Conservation (phyloP, 2,797 vertebrate genomes). For the Cyprinella venusta region DNA sequence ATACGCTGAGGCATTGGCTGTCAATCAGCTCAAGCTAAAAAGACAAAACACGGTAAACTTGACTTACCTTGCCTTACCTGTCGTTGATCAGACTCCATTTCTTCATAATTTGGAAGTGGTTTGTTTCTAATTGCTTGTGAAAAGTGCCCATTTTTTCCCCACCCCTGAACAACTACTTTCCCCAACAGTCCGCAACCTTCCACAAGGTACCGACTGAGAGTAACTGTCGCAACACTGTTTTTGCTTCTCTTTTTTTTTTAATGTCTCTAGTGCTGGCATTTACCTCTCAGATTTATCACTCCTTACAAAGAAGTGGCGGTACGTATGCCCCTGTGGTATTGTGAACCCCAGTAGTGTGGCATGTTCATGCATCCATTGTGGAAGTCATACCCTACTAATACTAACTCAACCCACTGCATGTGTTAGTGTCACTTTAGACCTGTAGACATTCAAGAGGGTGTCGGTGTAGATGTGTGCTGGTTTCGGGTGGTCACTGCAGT, state of each 20-base stretch:
- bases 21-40: slow-evolving; percentile 90
- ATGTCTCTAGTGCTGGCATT: slow-evolving; percentile 88
- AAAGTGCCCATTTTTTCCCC: neutral
- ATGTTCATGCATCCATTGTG: slow-evolving; percentile 30
- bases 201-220: slow-evolving; percentile 50
- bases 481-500: slow-evolving; percentile 13
- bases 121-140: neutral
- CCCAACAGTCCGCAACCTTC: neutral
- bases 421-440: neutral
- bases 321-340: slow-evolving; percentile 77
- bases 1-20: slow-evolving; percentile 87
- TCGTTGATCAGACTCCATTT: neutral
- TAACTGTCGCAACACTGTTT: slow-evolving; percentile 72
- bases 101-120: neutral
- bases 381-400: slow-evolving; percentile 33
- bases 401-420: slow-evolving; percentile 38
- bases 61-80: neutral
- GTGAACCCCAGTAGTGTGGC: slow-evolving; percentile 13
- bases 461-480: slow-evolving; percentile 21
- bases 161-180: neutral
- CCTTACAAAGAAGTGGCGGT: slow-evolving; percentile 95
- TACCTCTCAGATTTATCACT: slow-evolving; percentile 96
- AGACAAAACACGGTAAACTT: slow-evolving; percentile 84
- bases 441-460: slow-evolving; percentile 11
- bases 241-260: slow-evolving; percentile 49